phyloP scores from a whole-genome alignment of 2,888 invertebrate genomes.

The Alsophila aescularia region DNA sequence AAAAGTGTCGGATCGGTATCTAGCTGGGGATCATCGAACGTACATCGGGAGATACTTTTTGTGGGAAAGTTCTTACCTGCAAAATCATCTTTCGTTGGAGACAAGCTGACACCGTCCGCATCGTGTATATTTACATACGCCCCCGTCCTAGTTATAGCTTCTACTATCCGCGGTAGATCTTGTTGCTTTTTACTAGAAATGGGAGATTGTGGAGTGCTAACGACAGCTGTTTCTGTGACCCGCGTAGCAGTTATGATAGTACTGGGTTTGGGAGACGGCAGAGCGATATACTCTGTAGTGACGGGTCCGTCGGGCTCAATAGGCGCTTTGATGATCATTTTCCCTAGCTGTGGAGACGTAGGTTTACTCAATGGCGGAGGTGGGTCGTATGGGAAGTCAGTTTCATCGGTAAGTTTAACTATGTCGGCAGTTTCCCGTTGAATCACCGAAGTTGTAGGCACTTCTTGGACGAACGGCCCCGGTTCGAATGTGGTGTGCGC shows the following conservation, averaged over 20 bases:
- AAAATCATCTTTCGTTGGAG: slow-evolving; percentile 86
- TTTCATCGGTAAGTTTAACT: slow-evolving; percentile 71
- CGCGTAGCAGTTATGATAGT: slow-evolving; percentile 86
- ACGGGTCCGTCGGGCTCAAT: slow-evolving; percentile 70
- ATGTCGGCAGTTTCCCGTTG: slow-evolving; percentile 72
- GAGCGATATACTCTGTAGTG: slow-evolving; percentile 84
- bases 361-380: slow-evolving; percentile 76
- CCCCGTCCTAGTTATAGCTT: slow-evolving; percentile 82
- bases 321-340: slow-evolving; percentile 86
- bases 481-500: slow-evolving; percentile 95
- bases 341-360: slow-evolving; percentile 87
- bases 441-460: slow-evolving; percentile 70
- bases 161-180: slow-evolving; percentile 73
- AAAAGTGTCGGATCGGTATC: slow-evolving; percentile 51
- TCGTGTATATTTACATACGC: slow-evolving; percentile 90
- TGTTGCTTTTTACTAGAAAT: slow-evolving; percentile 60
- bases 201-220: slow-evolving; percentile 52
- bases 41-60: slow-evolving; percentile 53
- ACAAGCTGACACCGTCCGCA: slow-evolving; percentile 84
- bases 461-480: slow-evolving; percentile 92
- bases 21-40: slow-evolving; percentile 49
- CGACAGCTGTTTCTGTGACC: slow-evolving; percentile 62
- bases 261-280: slow-evolving; percentile 83
- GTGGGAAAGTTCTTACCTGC: slow-evolving; percentile 87
- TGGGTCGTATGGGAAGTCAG: slow-evolving; percentile 76